Conservation (phyloP, 2,797 vertebrate genomes). For the Xerus rutilus region DNA sequence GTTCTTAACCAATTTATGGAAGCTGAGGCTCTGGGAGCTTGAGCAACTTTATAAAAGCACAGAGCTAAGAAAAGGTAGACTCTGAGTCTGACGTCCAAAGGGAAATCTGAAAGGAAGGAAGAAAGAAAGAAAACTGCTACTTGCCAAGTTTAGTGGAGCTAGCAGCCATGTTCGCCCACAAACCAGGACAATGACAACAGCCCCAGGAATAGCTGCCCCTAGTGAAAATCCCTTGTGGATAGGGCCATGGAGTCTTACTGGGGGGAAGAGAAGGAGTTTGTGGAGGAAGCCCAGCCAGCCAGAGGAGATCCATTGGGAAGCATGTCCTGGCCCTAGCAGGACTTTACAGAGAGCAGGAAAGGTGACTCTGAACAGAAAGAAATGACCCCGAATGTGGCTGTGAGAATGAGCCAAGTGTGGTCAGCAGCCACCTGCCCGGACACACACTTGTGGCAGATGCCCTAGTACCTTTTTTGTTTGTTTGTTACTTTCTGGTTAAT, state of each 20-base stretch:
- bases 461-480: too few relatives aligned
- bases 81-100: not conserved
- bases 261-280: too few relatives aligned
- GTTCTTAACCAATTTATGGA: not conserved
- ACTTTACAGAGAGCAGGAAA: not conserved
- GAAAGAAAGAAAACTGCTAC: not conserved
- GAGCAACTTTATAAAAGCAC: not conserved
- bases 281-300: not conserved
- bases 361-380: not conserved
- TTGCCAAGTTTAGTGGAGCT: not conserved
- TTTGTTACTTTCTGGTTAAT: not conserved
- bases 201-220: not conserved
- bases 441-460: not conserved
- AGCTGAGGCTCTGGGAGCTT: not conserved
- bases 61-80: not conserved
- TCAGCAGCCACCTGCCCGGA: not conserved
- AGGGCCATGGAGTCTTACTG: not conserved
- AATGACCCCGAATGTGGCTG: accelerated
- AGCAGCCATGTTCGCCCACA: accelerated
- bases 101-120: too few relatives aligned
- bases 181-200: not conserved
- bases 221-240: not conserved
- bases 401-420: not conserved
- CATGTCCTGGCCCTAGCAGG: not conserved
- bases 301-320: not conserved